Percentiles rank a stretch among this genome's conserved stretches.
These are phyloP conservation scores for Lepetodrilus schrolli DNA, from an alignment of 2,888 invertebrate species.

Conservation along the genomic window DNA sequence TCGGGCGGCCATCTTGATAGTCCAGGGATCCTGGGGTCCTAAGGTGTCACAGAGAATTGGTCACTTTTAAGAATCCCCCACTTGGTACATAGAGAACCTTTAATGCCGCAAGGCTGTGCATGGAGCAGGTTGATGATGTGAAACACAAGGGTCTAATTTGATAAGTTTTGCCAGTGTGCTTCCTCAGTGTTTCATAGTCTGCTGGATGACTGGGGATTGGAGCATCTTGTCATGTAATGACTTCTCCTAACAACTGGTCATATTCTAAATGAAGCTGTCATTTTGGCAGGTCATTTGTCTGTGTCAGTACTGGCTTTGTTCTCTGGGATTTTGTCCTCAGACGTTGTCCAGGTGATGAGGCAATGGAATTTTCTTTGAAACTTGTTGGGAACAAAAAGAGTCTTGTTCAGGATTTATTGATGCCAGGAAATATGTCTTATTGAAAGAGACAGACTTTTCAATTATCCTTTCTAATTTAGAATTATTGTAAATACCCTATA, in stretches of 20 bases:
- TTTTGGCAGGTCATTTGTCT: not conserved
- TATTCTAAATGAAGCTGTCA: not conserved
- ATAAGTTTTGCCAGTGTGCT: slow-evolving; percentile 9
- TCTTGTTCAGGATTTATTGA: too few relatives aligned
- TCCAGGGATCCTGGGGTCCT: not conserved
- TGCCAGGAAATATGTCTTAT: too few relatives aligned
- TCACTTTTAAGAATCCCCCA: not conserved
- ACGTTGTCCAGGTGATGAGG: too few relatives aligned
- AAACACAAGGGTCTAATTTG: not conserved
- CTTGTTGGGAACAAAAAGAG: too few relatives aligned
- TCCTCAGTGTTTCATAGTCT: not conserved
- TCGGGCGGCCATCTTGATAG: slow-evolving; percentile 10
- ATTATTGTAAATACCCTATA: too few relatives aligned
- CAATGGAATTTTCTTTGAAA: too few relatives aligned
- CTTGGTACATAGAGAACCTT: not conserved
- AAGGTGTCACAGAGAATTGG: not conserved
- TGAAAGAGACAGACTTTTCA: too few relatives aligned
- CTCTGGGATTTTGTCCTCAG: not conserved
- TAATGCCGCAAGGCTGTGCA: not conserved
- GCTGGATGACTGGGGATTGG: slow-evolving; percentile 9
- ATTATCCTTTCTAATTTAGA: too few relatives aligned
- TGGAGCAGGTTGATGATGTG: slow-evolving; percentile 5
- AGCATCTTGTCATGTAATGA: slow-evolving; percentile 13
- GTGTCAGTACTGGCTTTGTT: not conserved
- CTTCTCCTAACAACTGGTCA: not conserved